These are phyloP conservation scores for Brachyhypopomus occidentalis DNA, from an alignment of 2,113 vertebrate genomes.

Conservation along the genomic window DNA sequence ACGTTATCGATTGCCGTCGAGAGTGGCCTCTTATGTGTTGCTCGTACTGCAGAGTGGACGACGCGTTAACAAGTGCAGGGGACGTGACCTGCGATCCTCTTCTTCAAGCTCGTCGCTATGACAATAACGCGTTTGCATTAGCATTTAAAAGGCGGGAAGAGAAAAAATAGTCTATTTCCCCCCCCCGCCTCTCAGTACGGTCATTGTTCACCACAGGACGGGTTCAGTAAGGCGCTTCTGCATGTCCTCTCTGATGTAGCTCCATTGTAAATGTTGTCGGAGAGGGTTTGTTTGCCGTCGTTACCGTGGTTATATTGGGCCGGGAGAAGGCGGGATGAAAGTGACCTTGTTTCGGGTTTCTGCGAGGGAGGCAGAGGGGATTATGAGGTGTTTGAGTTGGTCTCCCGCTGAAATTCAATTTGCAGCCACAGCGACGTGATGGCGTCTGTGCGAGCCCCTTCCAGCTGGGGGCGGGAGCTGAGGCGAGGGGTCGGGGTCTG, in stretches of 20 bases:
- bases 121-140: background rate
- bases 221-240: slow-evolving; percentile 20
- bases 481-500: too few relatives aligned
- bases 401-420: slow-evolving; percentile 69
- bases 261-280: slow-evolving; percentile 51
- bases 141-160: background rate
- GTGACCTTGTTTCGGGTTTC: slow-evolving; percentile 66
- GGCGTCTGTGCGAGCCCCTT: slow-evolving; percentile 46
- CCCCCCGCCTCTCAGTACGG: background rate
- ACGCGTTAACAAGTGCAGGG: background rate
- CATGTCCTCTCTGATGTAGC: slow-evolving; percentile 23
- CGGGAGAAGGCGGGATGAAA: slow-evolving; percentile 37
- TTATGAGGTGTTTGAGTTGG: slow-evolving; percentile 71
- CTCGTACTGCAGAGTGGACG: background rate
- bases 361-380: slow-evolving; percentile 60
- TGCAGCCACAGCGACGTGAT: slow-evolving; percentile 60
- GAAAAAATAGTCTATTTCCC: background rate
- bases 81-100: background rate
- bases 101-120: background rate
- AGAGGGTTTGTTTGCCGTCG: slow-evolving; percentile 36
- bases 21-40: background rate
- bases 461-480: background rate
- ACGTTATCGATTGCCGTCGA: background rate
- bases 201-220: slow-evolving; percentile 24
- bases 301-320: slow-evolving; percentile 34